Evolutionary conservation across 1,140 invertebrate species (phyloP).

Genomic region (Zophobas atratus): DNA sequence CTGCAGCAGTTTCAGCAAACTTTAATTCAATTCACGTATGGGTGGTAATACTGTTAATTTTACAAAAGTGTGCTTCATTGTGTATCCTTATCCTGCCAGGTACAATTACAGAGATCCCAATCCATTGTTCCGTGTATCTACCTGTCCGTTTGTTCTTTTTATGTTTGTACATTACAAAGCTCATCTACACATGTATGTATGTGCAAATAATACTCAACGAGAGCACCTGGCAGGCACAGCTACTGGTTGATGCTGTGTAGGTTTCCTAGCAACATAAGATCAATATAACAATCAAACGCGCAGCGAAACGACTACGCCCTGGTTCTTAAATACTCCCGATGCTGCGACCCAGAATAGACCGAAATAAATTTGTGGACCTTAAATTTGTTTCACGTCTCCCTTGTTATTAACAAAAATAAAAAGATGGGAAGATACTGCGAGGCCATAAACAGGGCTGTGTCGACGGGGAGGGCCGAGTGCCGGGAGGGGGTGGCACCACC

Average conservation of each 20-base stretch:
- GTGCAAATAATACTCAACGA: constrained; percentile 41
- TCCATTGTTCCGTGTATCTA: constrained; percentile 32
- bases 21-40: background rate
- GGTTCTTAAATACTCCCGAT: constrained; percentile 54
- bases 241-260: constrained; percentile 53
- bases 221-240: constrained; percentile 46
- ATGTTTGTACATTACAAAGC: constrained; percentile 36
- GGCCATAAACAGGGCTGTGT: background rate
- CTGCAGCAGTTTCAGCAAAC: too few species aligned
- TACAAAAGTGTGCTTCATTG: background rate
- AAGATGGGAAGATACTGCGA: background rate
- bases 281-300: constrained; percentile 65
- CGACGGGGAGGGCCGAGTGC: background rate
- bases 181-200: constrained; percentile 46
- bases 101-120: constrained; percentile 7
- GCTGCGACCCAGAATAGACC: constrained; percentile 37
- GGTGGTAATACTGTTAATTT: background rate
- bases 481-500: too few species aligned
- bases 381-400: constrained; percentile 27
- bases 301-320: constrained; percentile 62
- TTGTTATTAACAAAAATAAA: constrained; percentile 37
- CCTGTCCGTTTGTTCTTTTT: constrained; percentile 23
- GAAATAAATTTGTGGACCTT: constrained; percentile 48
- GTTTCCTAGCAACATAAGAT: constrained; percentile 60
- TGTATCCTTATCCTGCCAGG: background rate